A percentile compares a stretch with the other conserved stretches of the same genome.
Conservation (phyloP, 1,140 invertebrate species). For the Bombus turneri region DNA sequence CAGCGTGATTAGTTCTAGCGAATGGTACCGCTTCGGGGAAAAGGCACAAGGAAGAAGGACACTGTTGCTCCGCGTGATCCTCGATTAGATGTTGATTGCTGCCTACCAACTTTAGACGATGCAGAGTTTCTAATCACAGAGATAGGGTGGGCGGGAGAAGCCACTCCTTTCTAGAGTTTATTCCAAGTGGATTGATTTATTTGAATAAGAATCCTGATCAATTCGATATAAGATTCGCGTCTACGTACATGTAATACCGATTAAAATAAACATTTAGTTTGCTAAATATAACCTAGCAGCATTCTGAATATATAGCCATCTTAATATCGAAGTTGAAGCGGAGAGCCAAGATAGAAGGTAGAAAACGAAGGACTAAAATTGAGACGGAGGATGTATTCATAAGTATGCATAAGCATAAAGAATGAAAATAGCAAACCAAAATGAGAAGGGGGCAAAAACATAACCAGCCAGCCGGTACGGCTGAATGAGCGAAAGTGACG, state of each 20-base stretch:
- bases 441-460: not conserved
- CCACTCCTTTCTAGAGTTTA: not conserved
- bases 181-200: not conserved
- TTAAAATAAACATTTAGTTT: not conserved
- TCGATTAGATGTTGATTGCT: not conserved
- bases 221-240: not conserved
- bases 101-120: not conserved
- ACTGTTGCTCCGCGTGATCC: not conserved
- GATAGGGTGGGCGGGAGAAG: too few relatives aligned
- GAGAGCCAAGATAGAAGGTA: not conserved
- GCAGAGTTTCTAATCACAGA: not conserved
- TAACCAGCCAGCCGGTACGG: not conserved
- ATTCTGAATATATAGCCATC: not conserved
- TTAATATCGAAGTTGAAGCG: not conserved
- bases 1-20: not conserved
- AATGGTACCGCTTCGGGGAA: not conserved
- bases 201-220: not conserved
- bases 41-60: not conserved
- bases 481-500: slow-evolving; percentile 2
- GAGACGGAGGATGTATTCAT: not conserved
- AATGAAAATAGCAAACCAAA: slow-evolving; percentile 3
- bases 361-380: not conserved
- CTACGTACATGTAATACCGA: not conserved
- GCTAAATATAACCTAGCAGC: not conserved
- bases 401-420: not conserved